A percentile compares a stretch with the other conserved stretches of the same genome.
phyloP scores from a whole-genome alignment of 1,140 invertebrate genomes.

The Sminthurinus signatus region DNA sequence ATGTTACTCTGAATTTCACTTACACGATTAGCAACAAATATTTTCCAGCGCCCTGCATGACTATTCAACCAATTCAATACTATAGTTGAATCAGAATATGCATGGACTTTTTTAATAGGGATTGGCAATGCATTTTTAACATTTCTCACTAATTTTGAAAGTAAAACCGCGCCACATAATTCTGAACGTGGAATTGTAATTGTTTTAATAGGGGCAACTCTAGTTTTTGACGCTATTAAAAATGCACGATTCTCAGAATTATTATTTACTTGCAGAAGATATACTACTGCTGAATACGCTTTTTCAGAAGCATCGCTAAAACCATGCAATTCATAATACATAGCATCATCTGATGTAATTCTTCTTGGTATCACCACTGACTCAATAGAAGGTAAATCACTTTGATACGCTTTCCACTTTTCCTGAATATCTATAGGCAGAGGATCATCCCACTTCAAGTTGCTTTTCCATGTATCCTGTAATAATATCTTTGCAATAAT shows the following conservation, averaged over 20 bases:
- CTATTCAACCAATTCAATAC: constrained; percentile 44
- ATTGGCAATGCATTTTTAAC: background rate
- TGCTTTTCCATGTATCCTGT: constrained; percentile 43
- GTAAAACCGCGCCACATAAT: constrained; percentile 23
- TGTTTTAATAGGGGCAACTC: constrained; percentile 22
- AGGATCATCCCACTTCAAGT: constrained; percentile 45
- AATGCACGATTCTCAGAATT: no score
- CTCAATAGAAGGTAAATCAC: constrained; percentile 38
- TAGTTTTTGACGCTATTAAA: constrained; percentile 20
- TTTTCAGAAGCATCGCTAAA: constrained; percentile 15
- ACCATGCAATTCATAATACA: background rate
- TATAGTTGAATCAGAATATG: constrained; percentile 45
- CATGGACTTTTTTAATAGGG: background rate
- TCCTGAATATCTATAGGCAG: constrained; percentile 32
- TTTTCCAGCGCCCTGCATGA: constrained; percentile 42
- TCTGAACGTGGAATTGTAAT: constrained; percentile 27
- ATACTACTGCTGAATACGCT: constrained; percentile 9
- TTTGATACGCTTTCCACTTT: constrained; percentile 36
- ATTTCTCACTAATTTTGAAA: constrained; percentile 15
- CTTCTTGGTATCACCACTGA: background rate
- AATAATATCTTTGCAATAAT: constrained; percentile 43
- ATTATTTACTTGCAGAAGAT: background rate
- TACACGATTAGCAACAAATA: constrained; percentile 46
- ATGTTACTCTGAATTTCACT: constrained; percentile 40
- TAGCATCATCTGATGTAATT: background rate